phyloP scores from a whole-genome alignment of 2,888 invertebrate species.

The Nymphalis urticae region DNA sequence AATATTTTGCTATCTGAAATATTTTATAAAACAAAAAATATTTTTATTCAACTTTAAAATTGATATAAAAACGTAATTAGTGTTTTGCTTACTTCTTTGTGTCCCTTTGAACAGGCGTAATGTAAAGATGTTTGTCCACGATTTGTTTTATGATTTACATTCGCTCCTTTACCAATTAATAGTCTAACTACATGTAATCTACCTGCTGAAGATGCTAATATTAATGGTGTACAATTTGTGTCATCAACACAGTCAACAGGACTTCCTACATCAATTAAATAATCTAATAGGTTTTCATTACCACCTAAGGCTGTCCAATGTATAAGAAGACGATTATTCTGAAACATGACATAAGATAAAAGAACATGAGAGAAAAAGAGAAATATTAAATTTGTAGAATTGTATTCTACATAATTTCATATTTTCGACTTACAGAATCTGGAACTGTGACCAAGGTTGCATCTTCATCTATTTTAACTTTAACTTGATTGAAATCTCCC shows the following conservation, averaged over 20 bases:
- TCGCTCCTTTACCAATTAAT: constrained; percentile 85
- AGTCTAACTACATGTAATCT: constrained; percentile 84
- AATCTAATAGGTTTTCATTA: constrained; percentile 86
- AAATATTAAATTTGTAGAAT: not conserved
- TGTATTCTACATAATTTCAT: not conserved
- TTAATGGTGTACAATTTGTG: constrained; percentile 88
- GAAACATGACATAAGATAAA: constrained; percentile 45
- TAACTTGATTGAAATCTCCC: constrained; percentile 86
- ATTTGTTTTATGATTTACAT: constrained; percentile 86
- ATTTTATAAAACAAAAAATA: too few relatives aligned
- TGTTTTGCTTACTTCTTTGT: constrained; percentile 81
- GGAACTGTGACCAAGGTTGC: constrained; percentile 50
- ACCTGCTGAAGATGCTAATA: constrained; percentile 91
- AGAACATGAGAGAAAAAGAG: too few relatives aligned
- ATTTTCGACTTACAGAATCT: constrained; percentile 56
- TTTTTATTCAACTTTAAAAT: too few relatives aligned
- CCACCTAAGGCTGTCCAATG: constrained; percentile 92
- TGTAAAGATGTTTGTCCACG: constrained; percentile 91
- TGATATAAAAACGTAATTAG: too few relatives aligned
- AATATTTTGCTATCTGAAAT: constrained; percentile 83
- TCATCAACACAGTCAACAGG: constrained; percentile 88
- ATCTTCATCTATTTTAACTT: constrained; percentile 82
- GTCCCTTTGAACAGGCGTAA: constrained; percentile 93
- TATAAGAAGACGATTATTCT: constrained; percentile 87
- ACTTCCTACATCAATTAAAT: constrained; percentile 84